These are phyloP conservation scores for Ormyrus nitidulus DNA, from an alignment of 2,888 invertebrate species.

Conservation along the genomic window DNA sequence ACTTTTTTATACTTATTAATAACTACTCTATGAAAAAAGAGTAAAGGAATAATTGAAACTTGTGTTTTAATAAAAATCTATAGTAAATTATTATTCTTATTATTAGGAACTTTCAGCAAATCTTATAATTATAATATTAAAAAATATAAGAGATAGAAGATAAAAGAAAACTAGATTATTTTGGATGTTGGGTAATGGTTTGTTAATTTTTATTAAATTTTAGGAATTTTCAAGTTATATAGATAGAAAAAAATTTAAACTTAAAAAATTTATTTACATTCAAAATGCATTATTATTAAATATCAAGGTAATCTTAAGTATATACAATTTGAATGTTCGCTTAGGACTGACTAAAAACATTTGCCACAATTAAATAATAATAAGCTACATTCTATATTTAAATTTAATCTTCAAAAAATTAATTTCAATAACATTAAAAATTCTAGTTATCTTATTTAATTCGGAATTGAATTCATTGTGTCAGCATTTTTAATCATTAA, in stretches of 20 bases:
- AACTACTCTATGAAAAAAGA: too few relatives aligned
- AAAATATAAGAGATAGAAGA: not conserved
- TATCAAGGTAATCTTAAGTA: constrained; percentile 36
- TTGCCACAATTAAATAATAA: constrained; percentile 26
- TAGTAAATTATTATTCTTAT: not conserved
- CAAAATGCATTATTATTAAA: constrained; percentile 39
- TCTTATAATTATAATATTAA: not conserved
- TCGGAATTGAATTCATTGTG: not conserved
- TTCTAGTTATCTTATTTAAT: not conserved
- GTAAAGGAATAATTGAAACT: too few relatives aligned
- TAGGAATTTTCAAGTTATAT: not conserved
- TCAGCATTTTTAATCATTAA: constrained; percentile 25
- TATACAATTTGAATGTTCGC: constrained; percentile 51
- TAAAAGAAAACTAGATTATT: too few relatives aligned
- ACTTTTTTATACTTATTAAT: too few relatives aligned
- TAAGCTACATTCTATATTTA: constrained; percentile 3
- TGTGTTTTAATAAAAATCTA: too few relatives aligned
- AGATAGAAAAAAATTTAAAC: constrained; percentile 37
- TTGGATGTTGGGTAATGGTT: too few relatives aligned
- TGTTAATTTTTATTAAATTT: too few relatives aligned
- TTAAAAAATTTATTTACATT: constrained; percentile 50
- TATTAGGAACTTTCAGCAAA: not conserved
- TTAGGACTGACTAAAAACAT: constrained; percentile 23
- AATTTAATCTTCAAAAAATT: not conserved
- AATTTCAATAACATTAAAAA: constrained; percentile 19